These are phyloP conservation scores for Ondatra zibethicus DNA, from an alignment of 2,113 vertebrate species.

Conservation along the genomic window DNA sequence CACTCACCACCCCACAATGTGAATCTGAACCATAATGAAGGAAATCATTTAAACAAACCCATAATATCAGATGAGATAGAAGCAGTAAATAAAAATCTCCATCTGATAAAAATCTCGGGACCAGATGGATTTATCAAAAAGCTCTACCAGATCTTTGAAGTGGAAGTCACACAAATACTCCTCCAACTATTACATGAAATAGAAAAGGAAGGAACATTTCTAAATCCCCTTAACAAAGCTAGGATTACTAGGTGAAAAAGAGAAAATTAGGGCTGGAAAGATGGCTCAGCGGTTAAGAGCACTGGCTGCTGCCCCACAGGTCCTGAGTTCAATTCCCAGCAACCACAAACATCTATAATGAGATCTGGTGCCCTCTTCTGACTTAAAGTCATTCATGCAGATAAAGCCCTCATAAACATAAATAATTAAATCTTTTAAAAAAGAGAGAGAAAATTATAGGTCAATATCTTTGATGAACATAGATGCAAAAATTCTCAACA, in stretches of 20 bases:
- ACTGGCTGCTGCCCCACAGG: too few species aligned
- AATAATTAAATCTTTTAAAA: too few species aligned
- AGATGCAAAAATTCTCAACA: not conserved
- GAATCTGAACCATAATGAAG: not conserved
- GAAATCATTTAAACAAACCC: not conserved
- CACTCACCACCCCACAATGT: not conserved
- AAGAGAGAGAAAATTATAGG: not conserved
- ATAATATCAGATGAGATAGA: not conserved
- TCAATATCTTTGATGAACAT: not conserved
- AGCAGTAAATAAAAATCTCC: not conserved
- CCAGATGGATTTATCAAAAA: not conserved
- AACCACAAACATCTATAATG: too few species aligned
- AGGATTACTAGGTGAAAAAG: not conserved
- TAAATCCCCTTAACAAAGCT: not conserved
- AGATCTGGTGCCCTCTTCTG: too few species aligned
- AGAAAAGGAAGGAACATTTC: not conserved
- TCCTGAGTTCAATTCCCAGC: too few species aligned
- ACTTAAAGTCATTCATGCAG: too few species aligned
- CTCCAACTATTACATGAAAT: not conserved
- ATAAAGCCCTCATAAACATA: too few species aligned
- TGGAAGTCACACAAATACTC: not conserved
- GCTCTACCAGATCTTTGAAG: not conserved
- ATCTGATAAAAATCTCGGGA: not conserved
- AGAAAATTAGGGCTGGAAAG: not conserved
- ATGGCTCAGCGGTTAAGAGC: too few species aligned